Conservation (phyloP, 2,888 invertebrate species). For the Xestia ashworthii region DNA sequence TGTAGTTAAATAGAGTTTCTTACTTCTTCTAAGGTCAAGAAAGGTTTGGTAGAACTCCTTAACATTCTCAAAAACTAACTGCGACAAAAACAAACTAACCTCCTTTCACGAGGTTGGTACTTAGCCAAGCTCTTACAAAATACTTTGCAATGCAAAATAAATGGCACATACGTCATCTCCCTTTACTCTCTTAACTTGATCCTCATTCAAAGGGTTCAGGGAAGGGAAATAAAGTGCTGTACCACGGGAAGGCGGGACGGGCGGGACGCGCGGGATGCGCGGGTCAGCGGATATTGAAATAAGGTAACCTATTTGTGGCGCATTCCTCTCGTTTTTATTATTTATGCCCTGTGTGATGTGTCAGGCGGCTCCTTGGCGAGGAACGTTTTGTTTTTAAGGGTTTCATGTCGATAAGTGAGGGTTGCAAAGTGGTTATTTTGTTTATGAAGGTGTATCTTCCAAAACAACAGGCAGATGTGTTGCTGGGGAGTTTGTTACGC, state of each 20-base stretch:
- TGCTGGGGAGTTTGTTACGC: background rate
- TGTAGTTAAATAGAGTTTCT: background rate
- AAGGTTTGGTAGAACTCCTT: background rate
- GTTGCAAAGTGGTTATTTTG: background rate
- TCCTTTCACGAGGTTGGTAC: slow-evolving; percentile 1
- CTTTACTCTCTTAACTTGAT: slow-evolving; percentile 42
- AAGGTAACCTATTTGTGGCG: slow-evolving; percentile 74
- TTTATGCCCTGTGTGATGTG: slow-evolving; percentile 64
- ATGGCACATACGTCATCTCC: slow-evolving; percentile 35
- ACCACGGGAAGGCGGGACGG: slow-evolving; percentile 62
- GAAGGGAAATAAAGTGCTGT: slow-evolving; percentile 77
- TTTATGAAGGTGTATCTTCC: background rate
- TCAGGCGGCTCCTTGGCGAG: slow-evolving; percentile 31
- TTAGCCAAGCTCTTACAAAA: slow-evolving; percentile 17
- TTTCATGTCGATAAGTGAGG: slow-evolving; percentile 7
- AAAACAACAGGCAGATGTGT: background rate
- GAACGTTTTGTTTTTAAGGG: slow-evolving; percentile 15
- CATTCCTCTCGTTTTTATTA: slow-evolving; percentile 67
- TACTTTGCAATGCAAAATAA: slow-evolving; percentile 39
- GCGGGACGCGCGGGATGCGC: slow-evolving; percentile 33
- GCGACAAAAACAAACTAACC: background rate
- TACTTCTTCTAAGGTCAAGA: too few species aligned
- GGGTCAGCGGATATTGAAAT: slow-evolving; percentile 83
- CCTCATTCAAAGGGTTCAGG: slow-evolving; percentile 67
- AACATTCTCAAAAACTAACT: background rate